phyloP scores from a whole-genome alignment of 2,888 invertebrate species.

The Drosophila bunnanda region DNA sequence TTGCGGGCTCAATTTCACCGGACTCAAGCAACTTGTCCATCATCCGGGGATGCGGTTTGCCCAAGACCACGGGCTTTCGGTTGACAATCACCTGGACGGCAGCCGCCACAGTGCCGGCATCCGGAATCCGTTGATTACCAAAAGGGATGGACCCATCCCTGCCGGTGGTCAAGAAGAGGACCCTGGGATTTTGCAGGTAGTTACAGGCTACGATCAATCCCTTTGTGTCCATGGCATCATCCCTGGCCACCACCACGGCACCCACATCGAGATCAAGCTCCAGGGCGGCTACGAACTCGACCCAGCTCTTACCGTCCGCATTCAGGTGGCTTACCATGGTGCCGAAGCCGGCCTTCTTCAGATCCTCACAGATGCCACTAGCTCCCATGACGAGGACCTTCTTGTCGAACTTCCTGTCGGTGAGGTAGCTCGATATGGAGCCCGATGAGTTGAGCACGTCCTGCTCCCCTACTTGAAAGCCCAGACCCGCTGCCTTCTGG shows the following conservation, averaged over 20 bases:
- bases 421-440: slow-evolving; percentile 47
- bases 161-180: slow-evolving; percentile 52
- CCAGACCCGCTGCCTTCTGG: slow-evolving; percentile 44
- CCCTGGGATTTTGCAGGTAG: slow-evolving; percentile 42
- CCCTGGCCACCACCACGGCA: slow-evolving; percentile 56
- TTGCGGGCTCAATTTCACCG: slow-evolving; percentile 52
- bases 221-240: slow-evolving; percentile 41
- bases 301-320: not conserved
- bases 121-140: slow-evolving; percentile 37
- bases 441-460: slow-evolving; percentile 40
- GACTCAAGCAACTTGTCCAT: slow-evolving; percentile 6
- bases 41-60: slow-evolving; percentile 66
- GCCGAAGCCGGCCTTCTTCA: slow-evolving; percentile 41
- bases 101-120: slow-evolving; percentile 51
- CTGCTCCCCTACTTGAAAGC: slow-evolving; percentile 21
- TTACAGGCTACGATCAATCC: slow-evolving; percentile 49
- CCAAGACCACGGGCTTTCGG: slow-evolving; percentile 58
- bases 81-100: slow-evolving; percentile 43
- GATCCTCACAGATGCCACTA: slow-evolving; percentile 42
- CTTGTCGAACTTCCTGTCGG: slow-evolving; percentile 45
- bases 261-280: slow-evolving; percentile 55
- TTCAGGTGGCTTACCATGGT: not conserved
- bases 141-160: slow-evolving; percentile 39
- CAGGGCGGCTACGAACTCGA: slow-evolving; percentile 14
- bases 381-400: slow-evolving; percentile 57